Percentiles rank a stretch among this genome's conserved stretches.
These are phyloP conservation scores for Ceratitis capitata DNA, from an alignment of 1,140 invertebrate species.

Conservation along the genomic window DNA sequence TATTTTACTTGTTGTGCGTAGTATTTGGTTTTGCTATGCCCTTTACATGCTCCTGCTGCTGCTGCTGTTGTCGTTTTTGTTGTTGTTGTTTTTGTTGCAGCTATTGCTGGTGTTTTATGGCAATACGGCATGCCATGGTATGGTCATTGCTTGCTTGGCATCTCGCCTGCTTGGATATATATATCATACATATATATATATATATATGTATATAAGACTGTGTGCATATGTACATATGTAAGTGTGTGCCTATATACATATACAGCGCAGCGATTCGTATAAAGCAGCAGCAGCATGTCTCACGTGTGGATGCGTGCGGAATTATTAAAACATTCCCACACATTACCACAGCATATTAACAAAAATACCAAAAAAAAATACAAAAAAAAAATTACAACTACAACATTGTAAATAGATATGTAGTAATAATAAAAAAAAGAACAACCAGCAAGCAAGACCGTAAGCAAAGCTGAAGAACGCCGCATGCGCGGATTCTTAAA, in stretches of 20 bases:
- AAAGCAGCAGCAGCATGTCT: neutral
- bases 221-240: conserved; percentile 15
- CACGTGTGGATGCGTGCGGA: conserved; percentile 43
- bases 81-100: neutral
- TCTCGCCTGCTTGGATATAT: too few relatives aligned
- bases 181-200: too few relatives aligned
- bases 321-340: conserved; percentile 47
- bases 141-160: neutral
- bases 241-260: neutral
- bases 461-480: neutral
- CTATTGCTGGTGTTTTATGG: conserved; percentile 7
- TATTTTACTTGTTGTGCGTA: conserved; percentile 31
- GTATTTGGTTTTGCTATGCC: too few relatives aligned
- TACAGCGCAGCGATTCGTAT: conserved; percentile 1
- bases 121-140: neutral
- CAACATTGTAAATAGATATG: neutral
- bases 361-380: neutral
- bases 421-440: neutral
- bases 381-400: neutral
- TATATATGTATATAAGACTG: neutral
- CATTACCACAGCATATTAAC: neutral
- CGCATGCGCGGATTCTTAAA: conserved; percentile 41
- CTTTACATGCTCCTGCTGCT: neutral
- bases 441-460: too few relatives aligned
- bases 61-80: too few relatives aligned